Base-by-base conservation (phyloP, 2,888 invertebrate species). In the Amphimallon solstitiale region DNA sequence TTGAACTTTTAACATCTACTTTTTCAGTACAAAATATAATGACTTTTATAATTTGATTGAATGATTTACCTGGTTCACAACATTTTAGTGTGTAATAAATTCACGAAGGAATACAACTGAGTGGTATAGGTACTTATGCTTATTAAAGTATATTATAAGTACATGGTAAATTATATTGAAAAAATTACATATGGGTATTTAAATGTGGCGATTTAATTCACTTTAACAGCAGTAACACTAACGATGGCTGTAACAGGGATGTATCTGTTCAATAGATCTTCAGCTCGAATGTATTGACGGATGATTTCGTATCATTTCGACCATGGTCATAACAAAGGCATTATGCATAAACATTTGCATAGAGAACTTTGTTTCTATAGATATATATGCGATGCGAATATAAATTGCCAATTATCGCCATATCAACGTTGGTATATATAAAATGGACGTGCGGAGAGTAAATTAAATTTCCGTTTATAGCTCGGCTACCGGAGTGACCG, bases 381-480 rank as follows among this genome's bases (percentile, higher is more conserved):
- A 59, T 59, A 64, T 43, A 56, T 52, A 67, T 63, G 63, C 67
- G 43, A 56, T 56, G 66, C 70, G 76, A 73, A 76, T 76, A 76
- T 76, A 76, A 76, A 76, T 76, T 76, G 76, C 73, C 76, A 76
- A 76, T 76, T 76, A 76, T 73, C 72, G 75, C 73, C 56, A 71
- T 75, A 75, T 75, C 75, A 74, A 74, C 72, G 75, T 73, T 71
- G 72, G 69, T 75, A 76, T 59, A 59, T 75, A 75, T 74, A 75
- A 75, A 76, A 75, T 74, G 75, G 74, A 76, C 75, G 75, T 75
- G 76, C 74, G 73, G 76, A 70, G 74, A 74, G 75, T 70, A 69
- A 66, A 69, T 65, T 77, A 78, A 78, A 78, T 78, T 78, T 78
- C 78, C 78, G 78, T 77, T 77, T 74, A 75, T 72, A 74, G 73